Evolutionary conservation across 2,113 vertebrate species (phyloP), one percentile per base, ranked within the genome.

Genomic region (Gymnogyps californianus): DNA sequence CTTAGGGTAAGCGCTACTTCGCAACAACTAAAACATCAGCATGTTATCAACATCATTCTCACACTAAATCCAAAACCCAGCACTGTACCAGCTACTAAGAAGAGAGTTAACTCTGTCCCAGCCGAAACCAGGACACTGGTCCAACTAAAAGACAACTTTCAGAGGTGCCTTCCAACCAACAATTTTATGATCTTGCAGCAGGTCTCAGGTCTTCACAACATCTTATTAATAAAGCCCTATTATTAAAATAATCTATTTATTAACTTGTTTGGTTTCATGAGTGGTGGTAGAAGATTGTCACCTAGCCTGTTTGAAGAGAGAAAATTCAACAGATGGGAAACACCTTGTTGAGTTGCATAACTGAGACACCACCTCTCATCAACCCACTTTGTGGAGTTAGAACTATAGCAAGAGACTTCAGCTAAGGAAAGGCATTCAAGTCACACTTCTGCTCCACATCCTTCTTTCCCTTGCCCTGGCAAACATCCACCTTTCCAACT

Each of bases 221-320:
- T 25, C 49, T 69, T 83, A 85, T 85, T 94, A 85, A 65, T 85
- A 61, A 89, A 89, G 32, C 31, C 64, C 74, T 90, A 24, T 90
- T 91, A 96, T 96, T 97, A 87, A 85, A 89, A 89, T 17, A 67
- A 89, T 25, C 7, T 61, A 29, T 81, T 78, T 83, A 91, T 91
- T 94, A 83, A 80, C 49, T 93, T 85, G 85, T 80, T 94, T 93
- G 65, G 40, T 78, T 91, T 96, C 25, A 26, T 79, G 92, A 90
- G 66, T 69, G 34, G 28, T 69, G 40, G 54, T 32, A 69, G 67
- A 95, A 91, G 84, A 96, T 94, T 97, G 96, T 92, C 75, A 88
- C 82, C 75, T 19, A 91, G 93, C 96, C 93, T 91, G 96, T 94
- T 95, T 72, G 74, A 83, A 94, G 61, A 34, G 21, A 69, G 49